Evolutionary conservation across 2,797 vertebrate species (phyloP).

Genomic region (Hypotaenidia philippensis): DNA sequence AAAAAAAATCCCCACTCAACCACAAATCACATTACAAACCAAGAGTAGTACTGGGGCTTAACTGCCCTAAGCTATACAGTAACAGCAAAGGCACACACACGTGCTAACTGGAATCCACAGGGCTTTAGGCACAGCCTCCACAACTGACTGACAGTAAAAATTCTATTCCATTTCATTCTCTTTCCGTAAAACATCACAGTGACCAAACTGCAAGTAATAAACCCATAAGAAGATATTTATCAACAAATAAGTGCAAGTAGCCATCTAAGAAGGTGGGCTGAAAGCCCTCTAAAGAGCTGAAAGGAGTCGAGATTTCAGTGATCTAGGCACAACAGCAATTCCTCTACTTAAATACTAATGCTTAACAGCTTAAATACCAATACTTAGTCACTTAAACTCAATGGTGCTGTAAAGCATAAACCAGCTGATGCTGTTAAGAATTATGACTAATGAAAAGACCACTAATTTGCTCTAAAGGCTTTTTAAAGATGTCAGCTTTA

Average conservation of each 20-base stretch:
- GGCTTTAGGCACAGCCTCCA: neutral
- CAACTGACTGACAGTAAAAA: neutral
- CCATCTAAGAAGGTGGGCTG: neutral
- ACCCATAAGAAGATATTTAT: neutral
- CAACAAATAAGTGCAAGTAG: neutral
- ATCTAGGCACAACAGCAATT: neutral
- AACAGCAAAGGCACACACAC: neutral
- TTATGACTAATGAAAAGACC: constrained; percentile 9
- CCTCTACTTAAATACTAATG: neutral
- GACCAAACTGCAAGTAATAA: neutral
- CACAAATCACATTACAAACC: neutral
- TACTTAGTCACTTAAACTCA: neutral
- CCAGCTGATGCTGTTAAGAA: neutral
- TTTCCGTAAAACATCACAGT: neutral
- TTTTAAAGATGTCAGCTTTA: neutral
- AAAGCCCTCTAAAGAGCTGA: neutral
- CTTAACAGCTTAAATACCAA: neutral
- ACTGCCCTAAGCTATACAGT: neutral
- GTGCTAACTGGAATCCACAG: neutral
- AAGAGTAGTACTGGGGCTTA: neutral
- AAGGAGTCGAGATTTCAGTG: neutral
- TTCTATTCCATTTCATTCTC: neutral
- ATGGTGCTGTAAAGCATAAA: neutral
- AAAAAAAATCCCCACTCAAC: neutral
- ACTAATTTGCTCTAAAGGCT: neutral